Conservation (phyloP, 2,888 invertebrate genomes). For the Drosophila rubida region DNA sequence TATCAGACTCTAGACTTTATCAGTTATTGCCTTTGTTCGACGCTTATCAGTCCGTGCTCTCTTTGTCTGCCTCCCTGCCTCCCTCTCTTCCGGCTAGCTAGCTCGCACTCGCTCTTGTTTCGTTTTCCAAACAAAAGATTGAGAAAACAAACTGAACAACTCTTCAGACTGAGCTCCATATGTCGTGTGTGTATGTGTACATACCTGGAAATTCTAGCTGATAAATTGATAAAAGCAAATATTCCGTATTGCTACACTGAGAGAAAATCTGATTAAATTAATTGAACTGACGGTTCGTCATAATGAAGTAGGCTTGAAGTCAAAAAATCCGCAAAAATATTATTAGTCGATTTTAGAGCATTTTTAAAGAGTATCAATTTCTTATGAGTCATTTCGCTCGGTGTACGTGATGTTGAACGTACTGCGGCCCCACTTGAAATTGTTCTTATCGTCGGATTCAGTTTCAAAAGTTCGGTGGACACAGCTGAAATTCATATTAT, state of each 20-base stretch:
- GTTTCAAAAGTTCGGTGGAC: slow-evolving; percentile 61
- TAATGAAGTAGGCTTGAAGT: too few species aligned
- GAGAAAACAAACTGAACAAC: slow-evolving; percentile 74
- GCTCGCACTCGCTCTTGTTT: slow-evolving; percentile 9
- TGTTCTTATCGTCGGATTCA: slow-evolving; percentile 49
- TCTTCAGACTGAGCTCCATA: slow-evolving; percentile 28
- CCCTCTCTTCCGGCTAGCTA: not conserved
- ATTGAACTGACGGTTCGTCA: too few species aligned
- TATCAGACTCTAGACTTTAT: slow-evolving; percentile 54
- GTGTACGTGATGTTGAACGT: slow-evolving; percentile 28
- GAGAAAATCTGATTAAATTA: slow-evolving; percentile 3
- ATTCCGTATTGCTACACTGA: slow-evolving; percentile 34
- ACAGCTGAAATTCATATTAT: slow-evolving; percentile 64
- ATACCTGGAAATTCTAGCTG: slow-evolving; percentile 65
- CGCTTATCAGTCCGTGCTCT: slow-evolving; percentile 58
- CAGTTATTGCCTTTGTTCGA: slow-evolving; percentile 65
- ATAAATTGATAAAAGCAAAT: slow-evolving; percentile 60
- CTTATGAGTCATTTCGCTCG: slow-evolving; percentile 14
- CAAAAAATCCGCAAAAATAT: too few species aligned
- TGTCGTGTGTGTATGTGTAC: slow-evolving; percentile 4
- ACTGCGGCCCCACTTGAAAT: slow-evolving; percentile 14
- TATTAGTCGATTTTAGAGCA: too few species aligned
- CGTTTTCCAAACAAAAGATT: slow-evolving; percentile 71
- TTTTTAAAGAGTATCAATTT: too few species aligned
- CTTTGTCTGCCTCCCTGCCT: slow-evolving; percentile 11